These are phyloP conservation scores for Osmoderma eremita DNA, from an alignment of 2,888 invertebrate species.

Conservation along the genomic window DNA sequence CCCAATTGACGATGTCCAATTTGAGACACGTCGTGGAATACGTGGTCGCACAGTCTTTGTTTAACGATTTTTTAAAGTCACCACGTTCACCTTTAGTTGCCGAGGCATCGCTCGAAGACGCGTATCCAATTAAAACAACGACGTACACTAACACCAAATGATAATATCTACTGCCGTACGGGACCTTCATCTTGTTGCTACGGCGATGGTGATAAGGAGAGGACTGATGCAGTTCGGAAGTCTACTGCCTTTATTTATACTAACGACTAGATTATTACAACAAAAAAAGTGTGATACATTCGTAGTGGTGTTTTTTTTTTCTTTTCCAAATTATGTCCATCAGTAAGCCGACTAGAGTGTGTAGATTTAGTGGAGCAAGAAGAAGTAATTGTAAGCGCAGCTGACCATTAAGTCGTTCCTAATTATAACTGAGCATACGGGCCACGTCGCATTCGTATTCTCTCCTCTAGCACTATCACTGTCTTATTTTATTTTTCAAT, in stretches of 20 bases:
- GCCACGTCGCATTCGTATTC: constrained; percentile 38
- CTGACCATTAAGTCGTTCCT: constrained; percentile 41
- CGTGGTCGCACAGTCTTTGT: constrained; percentile 67
- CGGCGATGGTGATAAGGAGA: constrained; percentile 42
- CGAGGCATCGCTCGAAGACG: constrained; percentile 35
- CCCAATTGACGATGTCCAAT: constrained; percentile 78
- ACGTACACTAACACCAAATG: constrained; percentile 44
- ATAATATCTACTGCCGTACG: constrained; percentile 19
- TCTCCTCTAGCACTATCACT: constrained; percentile 47
- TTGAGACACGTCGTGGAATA: constrained; percentile 82
- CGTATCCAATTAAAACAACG: constrained; percentile 33
- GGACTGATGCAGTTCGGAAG: constrained; percentile 46
- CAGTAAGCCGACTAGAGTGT: constrained; percentile 48
- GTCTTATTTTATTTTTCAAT: constrained; percentile 52
- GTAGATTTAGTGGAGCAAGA: constrained; percentile 64
- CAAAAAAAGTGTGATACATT: constrained; percentile 42
- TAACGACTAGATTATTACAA: constrained; percentile 38
- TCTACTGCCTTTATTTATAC: constrained; percentile 46
- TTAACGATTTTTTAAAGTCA: constrained; percentile 59
- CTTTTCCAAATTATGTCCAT: constrained; percentile 52
- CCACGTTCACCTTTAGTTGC: constrained; percentile 53
- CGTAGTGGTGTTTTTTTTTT: constrained; percentile 13
- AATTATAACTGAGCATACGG: constrained; percentile 44
- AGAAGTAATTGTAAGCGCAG: constrained; percentile 59
- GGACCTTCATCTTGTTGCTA: constrained; percentile 39